Conservation (phyloP, 2,888 invertebrate species). For the Dicycla oo region DNA sequence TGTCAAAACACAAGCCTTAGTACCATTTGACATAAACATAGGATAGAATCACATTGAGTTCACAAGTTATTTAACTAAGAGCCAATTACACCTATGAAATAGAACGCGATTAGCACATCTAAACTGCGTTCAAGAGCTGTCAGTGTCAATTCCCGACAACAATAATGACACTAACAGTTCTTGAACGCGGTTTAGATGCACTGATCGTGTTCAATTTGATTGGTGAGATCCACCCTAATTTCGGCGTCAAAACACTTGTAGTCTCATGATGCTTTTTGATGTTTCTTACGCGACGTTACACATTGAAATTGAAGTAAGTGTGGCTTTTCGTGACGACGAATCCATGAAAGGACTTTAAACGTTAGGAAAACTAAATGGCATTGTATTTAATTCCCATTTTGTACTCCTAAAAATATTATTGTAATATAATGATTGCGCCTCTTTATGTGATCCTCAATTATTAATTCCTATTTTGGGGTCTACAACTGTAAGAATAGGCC, state of each 20-base stretch:
- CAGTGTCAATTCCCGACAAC: background rate
- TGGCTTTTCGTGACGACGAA: conserved; percentile 1
- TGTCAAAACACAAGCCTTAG: conserved; percentile 23
- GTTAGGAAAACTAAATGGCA: too few species aligned
- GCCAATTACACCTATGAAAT: conserved; percentile 1
- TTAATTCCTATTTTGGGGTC: too few species aligned
- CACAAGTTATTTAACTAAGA: conserved; percentile 52
- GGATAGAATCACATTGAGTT: conserved; percentile 35
- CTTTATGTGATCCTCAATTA: too few species aligned
- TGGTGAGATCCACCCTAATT: background rate
- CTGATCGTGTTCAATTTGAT: background rate
- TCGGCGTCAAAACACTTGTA: conserved; percentile 24
- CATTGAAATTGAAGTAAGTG: conserved; percentile 31
- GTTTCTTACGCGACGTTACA: conserved; percentile 18
- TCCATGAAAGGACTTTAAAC: background rate
- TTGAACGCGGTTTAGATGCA: background rate
- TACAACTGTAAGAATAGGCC: too few species aligned
- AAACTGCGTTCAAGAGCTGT: background rate
- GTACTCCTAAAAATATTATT: too few species aligned
- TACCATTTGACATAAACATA: conserved; percentile 29
- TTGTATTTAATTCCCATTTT: too few species aligned
- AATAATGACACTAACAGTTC: background rate
- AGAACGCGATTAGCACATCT: background rate
- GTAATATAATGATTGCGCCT: too few species aligned
- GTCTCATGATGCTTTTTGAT: conserved; percentile 20